These are phyloP conservation scores for Cassiopea xamachana DNA, from an alignment of 30 jellyfish, hydroid and myxozoan genomes.

Conservation along the genomic window DNA sequence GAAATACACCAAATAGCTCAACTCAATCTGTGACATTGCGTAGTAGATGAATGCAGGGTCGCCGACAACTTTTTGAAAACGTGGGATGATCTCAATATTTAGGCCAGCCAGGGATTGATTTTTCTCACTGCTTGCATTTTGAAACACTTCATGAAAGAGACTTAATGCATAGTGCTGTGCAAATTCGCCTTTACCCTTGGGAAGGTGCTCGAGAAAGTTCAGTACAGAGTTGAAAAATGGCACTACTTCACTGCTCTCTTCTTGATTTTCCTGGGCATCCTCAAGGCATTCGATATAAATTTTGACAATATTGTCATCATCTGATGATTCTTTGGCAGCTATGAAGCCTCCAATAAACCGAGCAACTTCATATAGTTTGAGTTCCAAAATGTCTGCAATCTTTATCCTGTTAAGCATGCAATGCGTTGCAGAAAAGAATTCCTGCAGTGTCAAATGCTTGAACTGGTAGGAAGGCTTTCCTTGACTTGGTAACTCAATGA, in stretches of 20 bases:
- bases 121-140: neutral
- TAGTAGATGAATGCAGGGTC: slow-evolving; percentile 18
- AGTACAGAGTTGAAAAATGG: neutral
- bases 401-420: neutral
- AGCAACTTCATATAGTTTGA: neutral
- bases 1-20: neutral
- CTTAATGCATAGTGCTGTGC: slow-evolving; percentile 19
- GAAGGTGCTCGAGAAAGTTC: neutral
- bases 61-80: slow-evolving; percentile 20
- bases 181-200: slow-evolving; percentile 17
- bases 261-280: neutral
- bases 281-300: neutral
- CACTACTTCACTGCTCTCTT: neutral
- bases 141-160: slow-evolving; percentile 6
- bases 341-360: slow-evolving; percentile 22
- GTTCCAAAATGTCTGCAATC: neutral
- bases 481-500: neutral
- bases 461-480: slow-evolving; percentile 16
- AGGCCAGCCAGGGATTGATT: neutral
- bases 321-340: neutral
- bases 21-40: slow-evolving; percentile 3
- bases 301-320: neutral
- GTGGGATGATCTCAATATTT: slow-evolving; percentile 5
- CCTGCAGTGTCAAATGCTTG: neutral
- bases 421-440: slow-evolving; percentile 15